Base-by-base conservation (phyloP, 2,888 invertebrate genomes). In the Lordiphosa andalusiaca region DNA sequence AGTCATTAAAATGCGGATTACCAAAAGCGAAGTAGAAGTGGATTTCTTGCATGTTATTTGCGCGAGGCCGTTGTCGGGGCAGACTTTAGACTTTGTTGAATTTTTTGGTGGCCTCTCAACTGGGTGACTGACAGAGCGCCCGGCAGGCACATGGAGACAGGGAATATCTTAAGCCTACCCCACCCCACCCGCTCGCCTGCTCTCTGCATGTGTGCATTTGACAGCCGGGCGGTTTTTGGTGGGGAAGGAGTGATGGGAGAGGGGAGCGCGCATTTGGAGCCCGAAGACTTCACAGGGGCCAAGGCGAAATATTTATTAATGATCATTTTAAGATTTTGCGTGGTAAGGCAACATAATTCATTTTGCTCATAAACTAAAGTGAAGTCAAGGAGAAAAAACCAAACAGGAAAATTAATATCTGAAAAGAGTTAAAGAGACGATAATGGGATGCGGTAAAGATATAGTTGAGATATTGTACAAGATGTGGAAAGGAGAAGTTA, bases 291-390 rank as follows among this genome's bases (percentile, higher is more conserved):
- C 56, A 37, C 35, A 39, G 58, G 61, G 48, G 59, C 39, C 63
- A 59, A 40, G 42, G 57, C 67, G 59, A 69, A 69, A 73, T 71
- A 73, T 82, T 84, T 87, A 88, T 88, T 87, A 87, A 87, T 87
- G 88, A 88, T 87, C 86, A 86, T 86, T 87, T 86, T 84, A 81
- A 83, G 85, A 77, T 44, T 82, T 86, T 75, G 87, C 87, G 78
- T 87, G 87, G 86, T 62, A 82, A 78, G 60, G 66, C 76, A 76
- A 84, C 87, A 86, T 88, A 88, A 87, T 76, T 88, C 87, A 88
- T 85, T 81, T 82, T 62, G 78, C 73, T 71, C 88, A 81, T 87
- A 87, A 87, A 83, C 66, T 71, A 73, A 38, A 44, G 47, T n/a
- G 16, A 41, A 56, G 7, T 33, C 16, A 59, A 41, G 56, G 13